phyloP scores from a whole-genome alignment of 2,113 vertebrate genomes.

The Leucoraja erinaceus region DNA sequence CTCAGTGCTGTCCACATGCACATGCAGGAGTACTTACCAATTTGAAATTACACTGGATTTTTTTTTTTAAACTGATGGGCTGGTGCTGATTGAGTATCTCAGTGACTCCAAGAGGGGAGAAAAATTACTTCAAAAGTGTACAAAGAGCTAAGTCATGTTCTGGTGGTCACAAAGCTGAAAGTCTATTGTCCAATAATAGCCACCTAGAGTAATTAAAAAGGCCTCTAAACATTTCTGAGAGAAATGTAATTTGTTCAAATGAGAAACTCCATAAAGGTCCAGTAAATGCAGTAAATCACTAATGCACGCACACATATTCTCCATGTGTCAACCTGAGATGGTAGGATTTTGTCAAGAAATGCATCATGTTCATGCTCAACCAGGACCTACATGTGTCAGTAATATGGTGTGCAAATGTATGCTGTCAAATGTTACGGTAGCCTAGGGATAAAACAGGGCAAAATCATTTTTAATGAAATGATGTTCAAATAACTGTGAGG shows the following conservation, averaged over 20 bases:
- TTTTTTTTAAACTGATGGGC: neutral
- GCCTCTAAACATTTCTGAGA: neutral
- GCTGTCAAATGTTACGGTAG: neutral
- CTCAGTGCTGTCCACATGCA: too few relatives aligned
- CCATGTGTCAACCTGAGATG: neutral
- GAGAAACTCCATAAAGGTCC: neutral
- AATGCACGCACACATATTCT: neutral
- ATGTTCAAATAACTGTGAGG: constrained; percentile 24
- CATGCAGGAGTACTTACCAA: neutral
- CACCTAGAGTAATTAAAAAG: constrained; percentile 15
- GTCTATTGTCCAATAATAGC: neutral
- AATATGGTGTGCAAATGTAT: constrained; percentile 30
- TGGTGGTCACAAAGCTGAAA: neutral
- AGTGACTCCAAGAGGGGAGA: neutral
- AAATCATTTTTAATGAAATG: constrained; percentile 33
- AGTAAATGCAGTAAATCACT: neutral
- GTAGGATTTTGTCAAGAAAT: neutral
- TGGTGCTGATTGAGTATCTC: neutral
- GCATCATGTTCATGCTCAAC: neutral
- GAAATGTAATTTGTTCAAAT: constrained; percentile 20
- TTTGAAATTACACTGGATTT: neutral
- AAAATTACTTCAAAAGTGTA: neutral
- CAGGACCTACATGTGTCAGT: constrained; percentile 14
- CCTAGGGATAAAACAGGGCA: constrained; percentile 18
- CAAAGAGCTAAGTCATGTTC: neutral